Conservation (phyloP, 2,888 invertebrate genomes). For the Erebia epiphron region DNA sequence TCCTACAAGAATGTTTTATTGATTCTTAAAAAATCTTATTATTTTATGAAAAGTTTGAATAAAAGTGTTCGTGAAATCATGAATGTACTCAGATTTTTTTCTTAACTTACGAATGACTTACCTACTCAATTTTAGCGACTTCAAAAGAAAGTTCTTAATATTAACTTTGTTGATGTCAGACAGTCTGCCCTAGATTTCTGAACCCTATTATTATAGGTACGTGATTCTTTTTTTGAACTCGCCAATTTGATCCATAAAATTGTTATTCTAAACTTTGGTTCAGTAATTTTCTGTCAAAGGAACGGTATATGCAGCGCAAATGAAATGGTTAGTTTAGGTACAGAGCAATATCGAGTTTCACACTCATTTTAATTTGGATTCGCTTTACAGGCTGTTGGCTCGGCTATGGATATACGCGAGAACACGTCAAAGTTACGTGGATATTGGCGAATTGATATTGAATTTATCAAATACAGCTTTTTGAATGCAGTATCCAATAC, state of each 20-base stretch:
- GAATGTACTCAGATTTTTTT: no score
- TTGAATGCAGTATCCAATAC: background rate
- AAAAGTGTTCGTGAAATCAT: no score
- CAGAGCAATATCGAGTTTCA: slow-evolving; percentile 11
- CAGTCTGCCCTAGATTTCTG: no score
- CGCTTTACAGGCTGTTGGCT: slow-evolving; percentile 24
- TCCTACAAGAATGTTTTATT: no score
- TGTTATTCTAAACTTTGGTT: background rate
- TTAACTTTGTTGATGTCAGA: no score
- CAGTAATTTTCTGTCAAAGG: background rate
- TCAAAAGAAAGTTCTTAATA: no score
- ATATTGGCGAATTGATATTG: slow-evolving; percentile 14
- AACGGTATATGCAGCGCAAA: background rate
- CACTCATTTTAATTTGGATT: slow-evolving; percentile 13
- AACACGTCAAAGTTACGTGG: slow-evolving; percentile 18
- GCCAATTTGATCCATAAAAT: background rate
- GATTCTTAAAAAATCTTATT: no score
- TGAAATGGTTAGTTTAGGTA: background rate
- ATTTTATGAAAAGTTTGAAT: no score
- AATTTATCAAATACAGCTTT: slow-evolving; percentile 15
- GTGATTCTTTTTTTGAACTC: background rate
- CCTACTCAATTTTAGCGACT: no score
- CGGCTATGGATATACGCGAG: background rate
- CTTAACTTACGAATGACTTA: no score
- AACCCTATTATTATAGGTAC: no score